Evolutionary conservation across 1,140 invertebrate genomes (phyloP).

Genomic region (Lasioglossum albipes): DNA sequence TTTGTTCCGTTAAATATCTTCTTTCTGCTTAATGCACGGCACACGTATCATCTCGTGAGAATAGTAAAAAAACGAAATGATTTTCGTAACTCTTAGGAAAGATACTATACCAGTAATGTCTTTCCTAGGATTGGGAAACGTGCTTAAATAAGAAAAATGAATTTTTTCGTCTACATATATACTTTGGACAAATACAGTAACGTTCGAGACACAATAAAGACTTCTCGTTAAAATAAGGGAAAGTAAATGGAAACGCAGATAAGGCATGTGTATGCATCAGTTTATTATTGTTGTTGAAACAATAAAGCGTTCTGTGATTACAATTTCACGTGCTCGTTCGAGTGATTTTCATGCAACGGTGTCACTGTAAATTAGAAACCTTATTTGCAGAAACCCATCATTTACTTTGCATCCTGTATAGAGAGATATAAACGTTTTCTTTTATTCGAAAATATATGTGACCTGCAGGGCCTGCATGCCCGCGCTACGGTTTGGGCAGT

Average conservation of each 20-base stretch:
- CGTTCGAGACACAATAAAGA: neutral
- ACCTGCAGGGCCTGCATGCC: constrained; percentile 42
- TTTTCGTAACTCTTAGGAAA: neutral
- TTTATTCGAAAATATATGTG: constrained; percentile 38
- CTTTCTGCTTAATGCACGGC: neutral
- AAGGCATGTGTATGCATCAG: no score
- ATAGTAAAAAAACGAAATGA: neutral
- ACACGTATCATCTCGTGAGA: neutral
- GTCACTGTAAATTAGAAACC: neutral
- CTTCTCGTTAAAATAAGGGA: neutral
- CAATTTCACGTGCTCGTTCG: no score
- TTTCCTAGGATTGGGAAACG: no score
- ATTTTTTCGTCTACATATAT: neutral
- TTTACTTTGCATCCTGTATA: constrained; percentile 38
- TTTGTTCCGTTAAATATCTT: neutral
- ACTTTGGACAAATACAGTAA: no score
- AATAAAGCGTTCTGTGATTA: no score
- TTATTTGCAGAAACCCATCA: constrained; percentile 1
- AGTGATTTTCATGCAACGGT: neutral
- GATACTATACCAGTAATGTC: no score
- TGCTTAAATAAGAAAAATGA: neutral
- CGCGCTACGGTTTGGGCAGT: constrained; percentile 30
- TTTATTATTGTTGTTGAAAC: no score
- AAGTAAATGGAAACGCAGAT: no score
- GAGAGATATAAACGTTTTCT: constrained; percentile 19